A percentile compares a stretch with the other conserved stretches of the same genome.
Evolutionary conservation across 2,888 invertebrate species (phyloP).

Genomic region (Eulithis prunata): DNA sequence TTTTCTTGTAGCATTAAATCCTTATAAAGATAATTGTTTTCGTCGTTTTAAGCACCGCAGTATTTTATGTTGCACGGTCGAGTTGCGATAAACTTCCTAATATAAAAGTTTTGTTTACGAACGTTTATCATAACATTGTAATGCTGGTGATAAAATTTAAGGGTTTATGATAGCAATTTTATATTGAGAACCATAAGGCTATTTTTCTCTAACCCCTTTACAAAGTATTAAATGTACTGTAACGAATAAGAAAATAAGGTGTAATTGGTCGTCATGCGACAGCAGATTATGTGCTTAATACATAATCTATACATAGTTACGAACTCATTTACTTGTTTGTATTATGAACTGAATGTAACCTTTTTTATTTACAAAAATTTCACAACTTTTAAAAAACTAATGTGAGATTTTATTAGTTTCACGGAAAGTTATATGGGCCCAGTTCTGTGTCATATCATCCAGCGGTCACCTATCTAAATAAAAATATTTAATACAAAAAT

Average conservation of each 20-base stretch:
- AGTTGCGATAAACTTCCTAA: constrained; percentile 35
- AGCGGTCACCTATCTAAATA: constrained; percentile 1
- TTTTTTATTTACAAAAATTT: too few species aligned
- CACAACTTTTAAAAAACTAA: too few species aligned
- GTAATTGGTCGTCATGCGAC: background rate
- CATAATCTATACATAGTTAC: too few species aligned
- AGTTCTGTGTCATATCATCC: too few species aligned
- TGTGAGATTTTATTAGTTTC: too few species aligned
- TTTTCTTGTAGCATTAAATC: constrained; percentile 27
- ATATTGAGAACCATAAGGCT: constrained; percentile 15
- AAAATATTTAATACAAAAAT: background rate
- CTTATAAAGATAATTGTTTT: constrained; percentile 37
- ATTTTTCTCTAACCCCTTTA: background rate
- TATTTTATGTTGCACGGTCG: constrained; percentile 36
- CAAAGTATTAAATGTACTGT: too few species aligned
- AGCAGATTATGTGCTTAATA: background rate
- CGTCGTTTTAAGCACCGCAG: constrained; percentile 30
- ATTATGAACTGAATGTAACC: too few species aligned
- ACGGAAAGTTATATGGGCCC: too few species aligned
- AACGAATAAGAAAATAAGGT: too few species aligned
- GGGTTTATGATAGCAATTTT: constrained; percentile 23
- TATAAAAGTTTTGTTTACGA: constrained; percentile 35
- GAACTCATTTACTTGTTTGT: too few species aligned
- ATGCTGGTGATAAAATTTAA: constrained; percentile 22
- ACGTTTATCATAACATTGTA: constrained; percentile 32